phyloP scores from a whole-genome alignment of 35 echinoderm and acorn worm species.

The Chiridota heheva region DNA sequence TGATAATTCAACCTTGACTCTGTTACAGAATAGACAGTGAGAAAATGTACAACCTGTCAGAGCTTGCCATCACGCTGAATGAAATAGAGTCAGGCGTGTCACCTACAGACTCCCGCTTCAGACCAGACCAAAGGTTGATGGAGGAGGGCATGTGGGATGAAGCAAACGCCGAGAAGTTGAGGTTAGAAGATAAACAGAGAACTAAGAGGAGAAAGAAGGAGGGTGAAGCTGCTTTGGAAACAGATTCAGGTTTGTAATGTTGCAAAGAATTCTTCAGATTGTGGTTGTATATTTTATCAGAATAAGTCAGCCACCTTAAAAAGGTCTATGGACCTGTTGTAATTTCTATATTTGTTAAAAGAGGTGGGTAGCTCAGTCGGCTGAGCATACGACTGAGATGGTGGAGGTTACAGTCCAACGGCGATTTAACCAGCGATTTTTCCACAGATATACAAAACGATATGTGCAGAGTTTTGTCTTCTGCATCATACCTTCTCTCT shows the following conservation, averaged over 20 bases:
- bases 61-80: slow-evolving; percentile 82
- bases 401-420: too few species aligned
- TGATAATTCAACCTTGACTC: too few species aligned
- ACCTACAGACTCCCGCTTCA: slow-evolving; percentile 76
- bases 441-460: too few species aligned
- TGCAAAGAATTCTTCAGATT: not conserved
- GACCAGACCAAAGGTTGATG: slow-evolving; percentile 92
- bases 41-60: slow-evolving; percentile 84
- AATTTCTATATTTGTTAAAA: not conserved
- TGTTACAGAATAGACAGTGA: slow-evolving; percentile 72
- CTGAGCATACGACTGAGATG: too few species aligned
- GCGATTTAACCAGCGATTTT: too few species aligned
- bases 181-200: slow-evolving; percentile 94
- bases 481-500: too few species aligned
- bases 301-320: not conserved
- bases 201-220: slow-evolving; percentile 81
- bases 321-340: not conserved
- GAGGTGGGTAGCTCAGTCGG: too few species aligned
- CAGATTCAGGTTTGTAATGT: slow-evolving; percentile 65
- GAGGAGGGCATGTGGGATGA: slow-evolving; percentile 90
- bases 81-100: slow-evolving; percentile 76
- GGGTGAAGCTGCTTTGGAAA: slow-evolving; percentile 53
- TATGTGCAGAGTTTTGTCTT: too few species aligned
- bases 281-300: not conserved
- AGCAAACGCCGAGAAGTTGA: slow-evolving; percentile 89